Evolutionary conservation across 2,797 vertebrate species (phyloP), one percentile per base, ranked within the genome.

Genomic region (Agapornis canus): DNA sequence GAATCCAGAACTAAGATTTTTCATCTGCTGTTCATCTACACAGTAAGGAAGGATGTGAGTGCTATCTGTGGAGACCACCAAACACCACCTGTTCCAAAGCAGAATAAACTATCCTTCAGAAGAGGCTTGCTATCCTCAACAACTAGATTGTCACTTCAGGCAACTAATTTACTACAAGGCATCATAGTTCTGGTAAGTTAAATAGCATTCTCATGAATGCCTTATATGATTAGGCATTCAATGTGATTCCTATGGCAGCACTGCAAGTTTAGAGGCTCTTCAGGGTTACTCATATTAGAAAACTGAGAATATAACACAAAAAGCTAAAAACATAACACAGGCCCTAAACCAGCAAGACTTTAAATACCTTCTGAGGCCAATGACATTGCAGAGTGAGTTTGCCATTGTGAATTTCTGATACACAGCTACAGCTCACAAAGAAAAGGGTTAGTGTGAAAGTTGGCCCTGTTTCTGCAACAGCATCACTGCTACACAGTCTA

Each of bases 261-360:
- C 87, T 25, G 54, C 54, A 15, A 64, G 87, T 83, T 87, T 87
- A 64, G 66, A 69, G 56, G 77, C 49, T 91, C 51, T 72, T 87
- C 68, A 80, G 72, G 86, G 86, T 87, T 69, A 71, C 43, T 42
- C 66, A 56, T 86, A 29, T 72, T 23, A 88, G 82, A 93, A 91
- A 86, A 17, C 54, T 11, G 54, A 78, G 39, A 80, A 85, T 6
- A 35, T 35, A 27, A 56, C 59, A 29, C 31, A 40, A 66, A 80
- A 31, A 76, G 22, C 65, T 77, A 18, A 19, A 79, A 48, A 69
- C 3, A 4, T 49, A 80, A 57, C 52, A 0, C 11, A 6, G 29
- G 29, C 32, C 31, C 39, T 86, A 35, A 11, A 52, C 0, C n/a
- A 45, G 60, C 43, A 21, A 57, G 56, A 8, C 26, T 77, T 77